Evolutionary conservation across 2,888 invertebrate genomes (phyloP), one percentile per base, ranked within the genome.

Genomic region (Dicycla oo): DNA sequence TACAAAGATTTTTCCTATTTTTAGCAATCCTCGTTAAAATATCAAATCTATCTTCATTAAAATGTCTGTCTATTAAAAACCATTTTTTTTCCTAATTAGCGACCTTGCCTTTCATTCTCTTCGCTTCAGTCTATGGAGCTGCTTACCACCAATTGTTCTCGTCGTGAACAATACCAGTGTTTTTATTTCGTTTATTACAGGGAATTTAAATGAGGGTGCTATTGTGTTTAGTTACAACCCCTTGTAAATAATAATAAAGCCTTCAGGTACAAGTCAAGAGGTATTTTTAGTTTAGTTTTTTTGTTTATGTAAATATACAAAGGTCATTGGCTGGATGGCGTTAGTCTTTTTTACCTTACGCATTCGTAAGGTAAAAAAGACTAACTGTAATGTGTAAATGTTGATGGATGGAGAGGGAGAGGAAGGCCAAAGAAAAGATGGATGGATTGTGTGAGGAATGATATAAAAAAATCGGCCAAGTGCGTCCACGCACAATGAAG

Each of bases 231-330:
- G 34, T 56, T 69, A 67, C 49, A 47, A 56, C 53, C 60, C 11
- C 40, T 75, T 75, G 70, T 80, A 80, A 70, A 79, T 64, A 18
- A 40, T 65, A 66, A 75, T 79, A 75, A 80, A 70, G 23, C 70
- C 43, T 70, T 76, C 58, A 23, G 43, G 30, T 58, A 26, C 26
- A 26, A 57, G 54, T 20, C 26, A 3, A 45, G 23, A 26, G 23
- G 45, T 45, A 11, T 57, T 67, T 74, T 56, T 23, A 51, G 43
- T 49, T 38, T 4, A 8, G 47, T 0, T 7, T 47, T 47, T 71
- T 70, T 38, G 43, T 26, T 20, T 13, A n/a, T 10, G 8, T 30
- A 15, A 34, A 49, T 43, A 20, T 1, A 2, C 23, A 43, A 71
- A 26, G 54, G 70, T 47, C 26, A 20, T 38, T 38, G 6, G 1